Base-by-base conservation (phyloP, 1,140 invertebrate species). In the Drosophila pseudoananassae region DNA sequence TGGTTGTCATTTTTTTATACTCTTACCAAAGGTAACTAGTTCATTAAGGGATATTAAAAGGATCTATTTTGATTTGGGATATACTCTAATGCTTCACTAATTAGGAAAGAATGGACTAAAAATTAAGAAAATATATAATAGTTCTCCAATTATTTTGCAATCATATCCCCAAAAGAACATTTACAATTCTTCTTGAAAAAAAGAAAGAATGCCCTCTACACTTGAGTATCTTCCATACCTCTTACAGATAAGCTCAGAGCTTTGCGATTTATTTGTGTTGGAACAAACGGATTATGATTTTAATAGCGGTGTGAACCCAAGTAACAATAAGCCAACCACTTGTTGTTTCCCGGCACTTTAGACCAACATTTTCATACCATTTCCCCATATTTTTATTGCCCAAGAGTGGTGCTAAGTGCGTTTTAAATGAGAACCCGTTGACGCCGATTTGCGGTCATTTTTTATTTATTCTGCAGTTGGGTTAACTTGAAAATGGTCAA, bases 191-290 rank as follows among this genome's bases (percentile, higher is more conserved):
- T 17, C 12, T 45, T 15, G 0, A 1, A 7, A 55, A 33, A 9
- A 1, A 12, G 12, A 4, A 27, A 27, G 0, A 5, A 27, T 1
- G 2, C 29, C 17, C 40, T 47, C 17, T 5, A 0, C 3, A 3
- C 25, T 23, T 46, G 43, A 17, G 33, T 57, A 49, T 61, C 61
- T 69, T 29, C 36, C n/a, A 15, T 3, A 7, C 17, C 20, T 31
- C 20, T 29, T 31, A 14, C 55, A 52, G 54, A 57, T 60, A 52
- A 80, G 76, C 77, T 73, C 23, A 25, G 52, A 69, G 57, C 81
- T 27, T 7, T 27, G 25, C 60, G 81, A 84, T 81, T 84, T 84
- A 85, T 77, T 69, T 84, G 51, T 74, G 72, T 59, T 73, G 47
- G 55, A 80, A 51, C 49, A 66, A 75, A 74, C 58, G 54, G 43